Evolutionary conservation across 92 coral and sea anemone genomes (phyloP).

Genomic region (Phymanthus crucifer): DNA sequence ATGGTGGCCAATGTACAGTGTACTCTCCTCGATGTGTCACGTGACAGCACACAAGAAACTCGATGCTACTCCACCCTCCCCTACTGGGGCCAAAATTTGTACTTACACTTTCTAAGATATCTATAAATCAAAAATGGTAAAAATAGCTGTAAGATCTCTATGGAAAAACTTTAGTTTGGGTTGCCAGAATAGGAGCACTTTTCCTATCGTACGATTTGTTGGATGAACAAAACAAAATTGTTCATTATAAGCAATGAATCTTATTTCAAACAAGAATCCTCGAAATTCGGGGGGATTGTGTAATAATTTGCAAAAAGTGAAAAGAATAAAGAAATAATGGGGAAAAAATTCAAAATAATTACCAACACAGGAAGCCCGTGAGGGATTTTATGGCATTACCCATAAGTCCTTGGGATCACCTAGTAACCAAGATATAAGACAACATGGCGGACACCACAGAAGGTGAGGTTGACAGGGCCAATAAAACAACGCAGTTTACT

Average conservation of each 20-base stretch:
- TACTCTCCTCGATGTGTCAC: conserved; percentile 38
- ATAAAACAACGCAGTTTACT: not conserved
- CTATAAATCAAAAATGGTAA: no score
- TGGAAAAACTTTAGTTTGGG: no score
- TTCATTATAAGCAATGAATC: not conserved
- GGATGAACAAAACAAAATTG: not conserved
- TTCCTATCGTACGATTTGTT: no score
- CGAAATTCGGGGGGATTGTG: not conserved
- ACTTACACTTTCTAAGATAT: not conserved
- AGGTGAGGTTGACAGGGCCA: conserved; percentile 28
- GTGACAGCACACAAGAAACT: conserved; percentile 29
- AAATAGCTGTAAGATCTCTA: no score
- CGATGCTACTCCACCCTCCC: no score
- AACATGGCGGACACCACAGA: conserved; percentile 94
- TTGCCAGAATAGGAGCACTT: no score
- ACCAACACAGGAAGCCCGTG: conserved; percentile 10
- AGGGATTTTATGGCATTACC: conserved; percentile 9
- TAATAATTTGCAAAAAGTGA: conserved; percentile 1
- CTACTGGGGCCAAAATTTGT: not conserved
- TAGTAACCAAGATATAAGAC: conserved; percentile 65
- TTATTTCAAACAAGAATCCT: not conserved
- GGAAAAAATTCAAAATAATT: no score
- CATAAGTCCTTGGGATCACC: conserved; percentile 55
- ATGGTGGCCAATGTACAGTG: conserved; percentile 64
- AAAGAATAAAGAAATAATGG: not conserved